Conservation (phyloP, 1,140 invertebrate species). For the Trialeurodes vaporariorum region DNA sequence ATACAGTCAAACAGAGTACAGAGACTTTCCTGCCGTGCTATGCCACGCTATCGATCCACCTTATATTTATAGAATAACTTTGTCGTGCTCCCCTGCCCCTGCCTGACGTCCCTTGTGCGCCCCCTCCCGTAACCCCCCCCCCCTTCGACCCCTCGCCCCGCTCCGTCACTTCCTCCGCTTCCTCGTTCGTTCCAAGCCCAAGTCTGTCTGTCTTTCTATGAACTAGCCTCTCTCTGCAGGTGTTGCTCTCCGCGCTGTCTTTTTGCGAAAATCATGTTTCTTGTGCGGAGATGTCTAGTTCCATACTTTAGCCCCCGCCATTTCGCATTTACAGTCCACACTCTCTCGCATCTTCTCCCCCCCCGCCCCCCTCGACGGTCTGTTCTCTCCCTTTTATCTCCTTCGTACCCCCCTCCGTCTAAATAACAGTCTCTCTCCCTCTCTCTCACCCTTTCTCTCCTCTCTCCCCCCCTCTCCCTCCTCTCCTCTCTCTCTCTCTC, state of each 20-base stretch:
- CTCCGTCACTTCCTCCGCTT: not conserved
- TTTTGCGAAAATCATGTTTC: not conserved
- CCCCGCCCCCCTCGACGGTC: not conserved
- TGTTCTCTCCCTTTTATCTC: too few species aligned
- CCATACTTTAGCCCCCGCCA: not conserved
- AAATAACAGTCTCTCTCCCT: not conserved
- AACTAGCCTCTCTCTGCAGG: not conserved
- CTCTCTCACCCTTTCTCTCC: conserved; percentile 1
- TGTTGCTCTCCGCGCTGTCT: not conserved
- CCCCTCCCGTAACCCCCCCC: too few species aligned
- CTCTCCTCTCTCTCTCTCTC: not conserved
- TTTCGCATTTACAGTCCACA: not conserved
- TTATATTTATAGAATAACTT: conserved; percentile 1
- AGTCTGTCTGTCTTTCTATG: not conserved
- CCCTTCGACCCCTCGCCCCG: not conserved
- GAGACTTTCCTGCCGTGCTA: not conserved
- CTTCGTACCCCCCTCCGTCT: too few species aligned
- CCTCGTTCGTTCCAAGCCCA: too few species aligned
- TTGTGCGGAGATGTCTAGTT: not conserved
- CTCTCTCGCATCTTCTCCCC: not conserved
- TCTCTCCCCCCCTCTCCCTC: conserved; percentile 6
- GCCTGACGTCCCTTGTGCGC: too few species aligned
- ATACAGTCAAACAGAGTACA: not conserved
- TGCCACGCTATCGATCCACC: not conserved
- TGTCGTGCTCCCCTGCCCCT: not conserved